Base-by-base conservation (phyloP, 2,797 vertebrate genomes). In the Gymnodraco acuticeps region DNA sequence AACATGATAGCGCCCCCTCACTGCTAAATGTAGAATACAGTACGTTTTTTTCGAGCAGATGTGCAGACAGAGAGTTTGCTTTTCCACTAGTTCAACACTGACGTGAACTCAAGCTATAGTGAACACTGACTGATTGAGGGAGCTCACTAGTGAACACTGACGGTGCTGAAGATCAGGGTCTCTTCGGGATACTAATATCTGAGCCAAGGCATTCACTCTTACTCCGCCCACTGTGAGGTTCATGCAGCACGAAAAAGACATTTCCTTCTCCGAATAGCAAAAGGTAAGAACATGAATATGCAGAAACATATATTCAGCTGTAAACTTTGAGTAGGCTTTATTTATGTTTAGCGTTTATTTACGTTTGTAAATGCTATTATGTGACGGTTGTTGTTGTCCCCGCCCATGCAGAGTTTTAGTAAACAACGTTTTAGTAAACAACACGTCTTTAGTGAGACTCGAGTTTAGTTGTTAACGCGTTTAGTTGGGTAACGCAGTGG, bases 241-340 rank as follows among this genome's bases (percentile, higher is more conserved):
- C 11, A 16, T 1, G 47, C 64, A 52, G 3, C 23, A 45, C 58
- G 1, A 14, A 43, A 6, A 16, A 7, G 0, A 0, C 10, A 1
- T 9, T 60, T 10, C 3, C 19, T n/a, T 42, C 31, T 5, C 2
- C 3, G 10, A 5, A 1, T 1, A 16, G 1, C 19, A 0, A 16
- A 51, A 75, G 68, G 78, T 80, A 72, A 52, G 56, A 20, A 48
- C 2, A 6, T 2, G 15, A 9, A 9, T 0, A 1, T 3, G 53
- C 15, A 16, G 6, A 23, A 38, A 60, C 27, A 20, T n/a, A 20
- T 53, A 23, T 1, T 53, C 0, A 13, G 13, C 15, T 3, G 16
- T 3, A 16, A 50, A 14, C 8, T 33, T n/a, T 54, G 0, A 3
- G 14, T 10, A 38, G 33, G 6, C 8, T 38, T 27, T 15, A 9